Base-by-base conservation (phyloP, 2,888 invertebrate genomes). In the Agonopterix heracliana region DNA sequence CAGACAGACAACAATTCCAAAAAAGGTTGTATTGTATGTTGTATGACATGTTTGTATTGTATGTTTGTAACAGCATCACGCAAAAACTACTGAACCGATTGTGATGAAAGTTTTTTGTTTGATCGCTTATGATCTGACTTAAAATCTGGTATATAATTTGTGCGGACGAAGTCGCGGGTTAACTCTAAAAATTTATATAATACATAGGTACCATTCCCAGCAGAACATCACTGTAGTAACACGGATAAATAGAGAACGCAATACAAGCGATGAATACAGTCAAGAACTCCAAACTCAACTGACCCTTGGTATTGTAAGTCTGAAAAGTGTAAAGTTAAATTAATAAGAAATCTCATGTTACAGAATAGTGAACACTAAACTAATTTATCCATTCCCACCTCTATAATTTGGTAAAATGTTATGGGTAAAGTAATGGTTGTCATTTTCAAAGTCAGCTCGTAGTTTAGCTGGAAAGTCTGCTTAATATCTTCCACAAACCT, bases 201-300 rank as follows among this genome's bases (percentile, higher is more conserved):
- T 38, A 26, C 26, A 5, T 5, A 53, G 53, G 54, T 53, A 68
- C 71, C 57, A 57, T 61, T 47, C 66, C 61, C 53, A 61, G 55
- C 7, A 71, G 52, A 13, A 60, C 40, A 47, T 68, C 59, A 34
- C 69, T 60, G 36, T 61, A 68, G 43, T 63, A 63, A 45, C 64
- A 64, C 5, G 61, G 62, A 48, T 60, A 49, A 35, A 53, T 58
- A 48, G 62, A 60, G 14, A 67, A 44, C 8, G 59, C 47, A 0
- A 60, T 13, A 12, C 52, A 51, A 13, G 59, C 63, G 3, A 60
- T 14, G 11, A 67, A 44, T 17, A 71, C 51, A 1, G 60, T 52
- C 3, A 64, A 9, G 54, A 69, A 69, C 44, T 69, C 70, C n/a
- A 67, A 44, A 12, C 56, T 60, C 3, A 60, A 17, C 1, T 57